phyloP scores from a whole-genome alignment of 2,888 invertebrate species.

The Nebria brevicollis region DNA sequence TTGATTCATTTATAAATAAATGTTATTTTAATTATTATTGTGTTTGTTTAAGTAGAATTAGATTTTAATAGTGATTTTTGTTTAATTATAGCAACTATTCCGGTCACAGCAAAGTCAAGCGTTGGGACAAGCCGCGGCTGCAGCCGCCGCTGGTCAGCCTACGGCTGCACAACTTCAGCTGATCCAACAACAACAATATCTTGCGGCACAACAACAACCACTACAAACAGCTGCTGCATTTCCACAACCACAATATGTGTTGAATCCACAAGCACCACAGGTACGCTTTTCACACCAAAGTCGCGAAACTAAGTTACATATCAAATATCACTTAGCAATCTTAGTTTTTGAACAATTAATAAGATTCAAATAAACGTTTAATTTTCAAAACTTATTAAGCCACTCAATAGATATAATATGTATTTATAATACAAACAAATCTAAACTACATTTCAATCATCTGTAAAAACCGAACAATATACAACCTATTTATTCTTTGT shows the following conservation, averaged over 20 bases:
- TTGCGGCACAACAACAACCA: conserved; percentile 75
- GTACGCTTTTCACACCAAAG: conserved; percentile 41
- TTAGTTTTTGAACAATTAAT: too few species aligned
- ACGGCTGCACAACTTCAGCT: conserved; percentile 76
- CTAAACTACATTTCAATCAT: neutral
- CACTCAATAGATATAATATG: too few species aligned
- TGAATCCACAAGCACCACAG: conserved; percentile 74
- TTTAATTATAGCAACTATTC: conserved; percentile 82
- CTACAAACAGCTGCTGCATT: conserved; percentile 72
- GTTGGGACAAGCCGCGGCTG: conserved; percentile 62
- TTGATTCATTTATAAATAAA: neutral
- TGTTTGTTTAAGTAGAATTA: conserved; percentile 58
- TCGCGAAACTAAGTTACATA: neutral
- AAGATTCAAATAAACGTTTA: too few species aligned
- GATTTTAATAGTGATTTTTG: conserved; percentile 35
- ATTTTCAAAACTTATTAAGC: too few species aligned
- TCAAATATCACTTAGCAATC: neutral
- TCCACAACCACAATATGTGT: conserved; percentile 86
- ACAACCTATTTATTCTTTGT: neutral
- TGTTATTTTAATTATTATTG: neutral
- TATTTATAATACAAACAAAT: neutral
- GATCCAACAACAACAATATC: conserved; percentile 81
- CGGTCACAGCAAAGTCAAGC: conserved; percentile 85
- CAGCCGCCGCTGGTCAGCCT: conserved; percentile 75
- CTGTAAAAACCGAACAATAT: neutral